Evolutionary conservation across 1,140 invertebrate species (phyloP).

Genomic region (Telenomus remus): DNA sequence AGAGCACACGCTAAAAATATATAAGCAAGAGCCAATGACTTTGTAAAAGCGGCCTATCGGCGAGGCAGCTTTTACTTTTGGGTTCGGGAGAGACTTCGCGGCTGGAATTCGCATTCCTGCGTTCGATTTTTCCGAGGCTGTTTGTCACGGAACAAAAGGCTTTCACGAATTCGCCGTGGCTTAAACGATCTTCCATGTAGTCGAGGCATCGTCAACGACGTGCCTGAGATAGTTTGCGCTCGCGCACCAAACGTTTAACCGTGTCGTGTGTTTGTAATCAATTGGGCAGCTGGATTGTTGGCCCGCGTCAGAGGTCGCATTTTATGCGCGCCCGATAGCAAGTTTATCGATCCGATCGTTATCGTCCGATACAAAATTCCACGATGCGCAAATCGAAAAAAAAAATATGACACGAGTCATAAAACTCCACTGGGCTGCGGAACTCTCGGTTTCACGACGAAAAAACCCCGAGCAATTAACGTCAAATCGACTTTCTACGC

Average conservation of each 20-base stretch:
- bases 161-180: slow-evolving; percentile 13
- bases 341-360: no score
- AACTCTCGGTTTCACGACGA: not conserved
- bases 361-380: no score
- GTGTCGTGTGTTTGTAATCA: not conserved
- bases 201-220: slow-evolving; percentile 1
- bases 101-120: slow-evolving; percentile 57
- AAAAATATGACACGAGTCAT: no score
- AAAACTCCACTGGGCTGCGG: no score
- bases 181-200: slow-evolving; percentile 3
- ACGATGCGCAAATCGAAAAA: no score
- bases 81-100: slow-evolving; percentile 58
- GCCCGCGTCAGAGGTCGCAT: no score
- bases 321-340: no score
- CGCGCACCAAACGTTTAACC: slow-evolving; percentile 7
- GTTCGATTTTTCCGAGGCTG: slow-evolving; percentile 34
- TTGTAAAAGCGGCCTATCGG: slow-evolving; percentile 51
- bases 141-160: slow-evolving; percentile 34
- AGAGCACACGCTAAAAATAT: slow-evolving; percentile 63
- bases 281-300: not conserved
- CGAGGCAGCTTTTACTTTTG: slow-evolving; percentile 65
- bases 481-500: slow-evolving; percentile 25
- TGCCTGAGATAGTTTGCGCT: not conserved
- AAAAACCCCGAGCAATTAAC: not conserved
- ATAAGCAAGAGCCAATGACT: slow-evolving; percentile 66